These are phyloP conservation scores for Onychostruthus taczanowskii DNA, from an alignment of 2,113 vertebrate genomes.

Conservation along the genomic window DNA sequence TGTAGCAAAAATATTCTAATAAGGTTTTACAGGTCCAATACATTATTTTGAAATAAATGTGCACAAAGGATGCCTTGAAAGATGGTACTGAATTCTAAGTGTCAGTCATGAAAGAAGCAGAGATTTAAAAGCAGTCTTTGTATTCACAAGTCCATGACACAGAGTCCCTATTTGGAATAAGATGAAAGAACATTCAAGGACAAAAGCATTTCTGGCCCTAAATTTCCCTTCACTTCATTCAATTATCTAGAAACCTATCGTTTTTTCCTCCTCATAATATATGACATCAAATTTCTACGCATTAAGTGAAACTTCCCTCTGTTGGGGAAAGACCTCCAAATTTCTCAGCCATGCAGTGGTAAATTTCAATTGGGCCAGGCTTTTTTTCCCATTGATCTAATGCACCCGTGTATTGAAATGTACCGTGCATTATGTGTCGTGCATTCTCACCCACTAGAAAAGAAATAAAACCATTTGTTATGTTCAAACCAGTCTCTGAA, in stretches of 20 bases:
- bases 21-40: neutral
- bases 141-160: slow-evolving; percentile 55
- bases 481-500: neutral
- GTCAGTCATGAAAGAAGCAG: slow-evolving; percentile 51
- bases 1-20: slow-evolving; percentile 1
- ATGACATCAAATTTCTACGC: neutral
- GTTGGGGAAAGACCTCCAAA: neutral
- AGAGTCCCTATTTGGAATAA: neutral
- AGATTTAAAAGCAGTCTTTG: slow-evolving; percentile 62
- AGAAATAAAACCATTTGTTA: neutral
- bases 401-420: neutral
- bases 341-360: neutral
- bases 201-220: slow-evolving; percentile 19
- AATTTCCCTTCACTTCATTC: slow-evolving; percentile 38
- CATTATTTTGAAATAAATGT: slow-evolving; percentile 43
- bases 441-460: neutral
- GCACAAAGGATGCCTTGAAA: slow-evolving; percentile 22
- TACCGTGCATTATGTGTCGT: fast-evolving
- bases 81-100: slow-evolving; percentile 25
- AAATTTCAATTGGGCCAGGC: neutral
- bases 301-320: neutral
- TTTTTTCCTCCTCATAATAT: slow-evolving; percentile 15
- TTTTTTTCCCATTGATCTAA: neutral
- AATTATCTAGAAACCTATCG: slow-evolving; percentile 12
- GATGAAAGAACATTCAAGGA: slow-evolving; percentile 49